Evolutionary conservation across 2,797 vertebrate species (phyloP).

Genomic region (Manis crassicaudata): DNA sequence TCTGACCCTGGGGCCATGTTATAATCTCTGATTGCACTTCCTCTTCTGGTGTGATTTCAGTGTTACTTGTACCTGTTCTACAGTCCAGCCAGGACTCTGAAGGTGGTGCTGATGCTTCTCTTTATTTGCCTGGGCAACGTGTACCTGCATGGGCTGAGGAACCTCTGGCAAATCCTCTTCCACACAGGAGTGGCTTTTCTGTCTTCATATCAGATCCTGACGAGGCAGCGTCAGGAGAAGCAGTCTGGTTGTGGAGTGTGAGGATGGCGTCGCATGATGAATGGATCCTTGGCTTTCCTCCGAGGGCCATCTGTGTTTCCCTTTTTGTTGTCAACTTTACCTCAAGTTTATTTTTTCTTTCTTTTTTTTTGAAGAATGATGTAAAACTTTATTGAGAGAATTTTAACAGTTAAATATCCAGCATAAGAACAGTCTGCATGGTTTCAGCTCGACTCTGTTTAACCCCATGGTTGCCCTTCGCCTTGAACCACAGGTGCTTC

Average conservation of each 20-base stretch:
- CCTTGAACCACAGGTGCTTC: no score
- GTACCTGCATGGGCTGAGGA: conserved; percentile 92
- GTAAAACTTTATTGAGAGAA: no score
- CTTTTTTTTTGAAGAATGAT: no score
- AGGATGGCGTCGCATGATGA: conserved; percentile 34
- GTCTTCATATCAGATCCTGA: conserved; percentile 91
- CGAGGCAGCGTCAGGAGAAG: conserved; percentile 91
- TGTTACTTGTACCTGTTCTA: conserved; percentile 97
- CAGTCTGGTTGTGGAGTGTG: conserved; percentile 91
- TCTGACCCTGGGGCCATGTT: neutral
- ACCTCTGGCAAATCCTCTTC: conserved; percentile 95
- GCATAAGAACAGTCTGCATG: no score
- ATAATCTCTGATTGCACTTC: neutral
- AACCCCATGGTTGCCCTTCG: no score
- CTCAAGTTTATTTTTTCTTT: neutral
- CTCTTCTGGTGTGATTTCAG: conserved; percentile 83
- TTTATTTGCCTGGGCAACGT: conserved; percentile 91
- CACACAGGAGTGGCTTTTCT: conserved; percentile 92
- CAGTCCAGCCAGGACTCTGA: conserved; percentile 90
- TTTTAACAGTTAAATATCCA: no score
- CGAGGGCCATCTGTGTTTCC: neutral
- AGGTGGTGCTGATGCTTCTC: conserved; percentile 88
- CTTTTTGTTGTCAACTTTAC: neutral
- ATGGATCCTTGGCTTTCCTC: neutral
- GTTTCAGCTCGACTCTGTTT: no score